Conservation (phyloP, 2,888 invertebrate species). For the Macrophya alboannulata region DNA sequence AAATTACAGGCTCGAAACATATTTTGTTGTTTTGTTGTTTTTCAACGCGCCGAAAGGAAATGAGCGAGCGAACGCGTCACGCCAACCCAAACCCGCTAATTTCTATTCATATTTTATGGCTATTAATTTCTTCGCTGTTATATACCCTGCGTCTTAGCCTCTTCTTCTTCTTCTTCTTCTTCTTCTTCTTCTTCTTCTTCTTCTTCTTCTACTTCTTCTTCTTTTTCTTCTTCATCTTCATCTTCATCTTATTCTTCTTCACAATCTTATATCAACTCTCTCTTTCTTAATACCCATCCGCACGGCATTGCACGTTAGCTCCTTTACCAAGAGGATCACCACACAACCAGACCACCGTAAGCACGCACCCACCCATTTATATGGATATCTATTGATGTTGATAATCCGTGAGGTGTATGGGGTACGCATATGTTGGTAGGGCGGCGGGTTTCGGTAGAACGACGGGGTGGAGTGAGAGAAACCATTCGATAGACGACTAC, state of each 20-base stretch:
- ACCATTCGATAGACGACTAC: constrained; percentile 73
- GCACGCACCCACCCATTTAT: not conserved
- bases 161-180: constrained; percentile 60
- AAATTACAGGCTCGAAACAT: constrained; percentile 79
- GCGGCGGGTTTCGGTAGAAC: constrained; percentile 11
- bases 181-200: constrained; percentile 53
- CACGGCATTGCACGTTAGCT: constrained; percentile 55
- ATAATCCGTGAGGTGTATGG: not conserved
- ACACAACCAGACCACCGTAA: constrained; percentile 14
- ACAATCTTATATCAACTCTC: not conserved
- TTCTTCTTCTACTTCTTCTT: constrained; percentile 15
- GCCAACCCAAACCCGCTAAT: constrained; percentile 80
- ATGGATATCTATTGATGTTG: constrained; percentile 21
- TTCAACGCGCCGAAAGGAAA: constrained; percentile 81
- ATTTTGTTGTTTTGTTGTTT: constrained; percentile 80
- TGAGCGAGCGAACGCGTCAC: constrained; percentile 80
- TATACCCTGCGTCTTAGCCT: constrained; percentile 69
- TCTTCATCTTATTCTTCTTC: constrained; percentile 5
- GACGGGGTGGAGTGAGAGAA: constrained; percentile 36
- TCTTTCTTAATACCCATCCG: constrained; percentile 58
- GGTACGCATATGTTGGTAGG: not conserved
- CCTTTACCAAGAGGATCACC: constrained; percentile 11
- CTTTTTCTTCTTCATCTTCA: not conserved
- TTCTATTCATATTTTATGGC: constrained; percentile 81
- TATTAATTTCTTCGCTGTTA: constrained; percentile 80